These are phyloP conservation scores for Ataeniobius toweri DNA, from an alignment of 2,797 vertebrate genomes.

Conservation along the genomic window DNA sequence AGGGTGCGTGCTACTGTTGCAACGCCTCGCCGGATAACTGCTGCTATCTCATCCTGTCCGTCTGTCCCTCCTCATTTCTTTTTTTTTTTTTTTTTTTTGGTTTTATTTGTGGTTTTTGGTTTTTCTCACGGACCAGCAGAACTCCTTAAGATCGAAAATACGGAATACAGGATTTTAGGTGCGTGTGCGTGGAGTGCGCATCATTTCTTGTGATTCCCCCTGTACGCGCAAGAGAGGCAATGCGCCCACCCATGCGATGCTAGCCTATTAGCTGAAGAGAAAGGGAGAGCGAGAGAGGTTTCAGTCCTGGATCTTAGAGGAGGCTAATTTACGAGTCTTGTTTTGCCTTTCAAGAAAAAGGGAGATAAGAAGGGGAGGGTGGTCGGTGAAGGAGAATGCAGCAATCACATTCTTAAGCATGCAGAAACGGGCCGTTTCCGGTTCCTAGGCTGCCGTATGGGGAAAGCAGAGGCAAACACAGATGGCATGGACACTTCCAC, in stretches of 20 bases:
- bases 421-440: conserved; percentile 86
- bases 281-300: conserved; percentile 59
- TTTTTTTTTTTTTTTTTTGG: neutral
- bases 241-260: conserved; percentile 81
- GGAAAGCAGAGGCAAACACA: conserved; percentile 87
- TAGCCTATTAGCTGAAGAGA: conserved; percentile 77
- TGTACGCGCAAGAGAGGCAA: conserved; percentile 70
- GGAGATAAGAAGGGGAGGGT: conserved; percentile 70
- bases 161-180: conserved; percentile 64
- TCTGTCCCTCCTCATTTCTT: conserved; percentile 43
- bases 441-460: conserved; percentile 86
- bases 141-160: conserved; percentile 39
- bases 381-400: conserved; percentile 84
- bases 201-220: conserved; percentile 61
- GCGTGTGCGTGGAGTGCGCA: conserved; percentile 66
- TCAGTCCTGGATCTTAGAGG: conserved; percentile 70
- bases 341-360: conserved; percentile 80
- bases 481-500: conserved; percentile 95
- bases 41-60: conserved; percentile 57
- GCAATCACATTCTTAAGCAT: conserved; percentile 82
- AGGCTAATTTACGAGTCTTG: conserved; percentile 83
- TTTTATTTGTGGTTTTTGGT: neutral
- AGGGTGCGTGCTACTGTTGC: conserved; percentile 81
- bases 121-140: conserved; percentile 26
- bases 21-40: conserved; percentile 78